These are phyloP conservation scores for Enteromius argenteus DNA, from an alignment of 2,797 vertebrate species.

Conservation along the genomic window DNA sequence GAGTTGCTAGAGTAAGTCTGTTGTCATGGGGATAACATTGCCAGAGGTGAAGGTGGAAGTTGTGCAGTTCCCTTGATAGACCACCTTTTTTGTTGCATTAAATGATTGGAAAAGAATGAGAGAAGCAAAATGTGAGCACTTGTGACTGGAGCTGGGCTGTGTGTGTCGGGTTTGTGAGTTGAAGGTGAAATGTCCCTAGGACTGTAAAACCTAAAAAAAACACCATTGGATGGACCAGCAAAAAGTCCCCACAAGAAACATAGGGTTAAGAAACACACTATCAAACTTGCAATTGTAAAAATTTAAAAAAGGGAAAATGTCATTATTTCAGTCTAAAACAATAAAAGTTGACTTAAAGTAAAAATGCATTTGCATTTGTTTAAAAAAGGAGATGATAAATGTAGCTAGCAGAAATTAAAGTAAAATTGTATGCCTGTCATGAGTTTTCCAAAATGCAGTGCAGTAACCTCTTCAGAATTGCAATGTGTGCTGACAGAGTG, in stretches of 20 bases:
- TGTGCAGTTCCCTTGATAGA: constrained; percentile 4
- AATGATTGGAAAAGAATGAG: neutral
- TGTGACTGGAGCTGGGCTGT: neutral
- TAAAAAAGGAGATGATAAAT: constrained; percentile 2
- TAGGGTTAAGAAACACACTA: neutral
- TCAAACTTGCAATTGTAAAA: neutral
- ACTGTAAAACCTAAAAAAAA: neutral
- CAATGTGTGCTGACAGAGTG: neutral
- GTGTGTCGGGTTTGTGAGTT: neutral
- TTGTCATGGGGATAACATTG: constrained; percentile 42
- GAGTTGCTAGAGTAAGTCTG: constrained; percentile 6
- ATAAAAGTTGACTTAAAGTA: neutral
- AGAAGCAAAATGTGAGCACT: neutral
- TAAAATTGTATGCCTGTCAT: neutral
- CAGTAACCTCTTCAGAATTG: constrained; percentile 6
- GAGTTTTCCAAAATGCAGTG: constrained; percentile 14
- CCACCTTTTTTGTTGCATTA: neutral
- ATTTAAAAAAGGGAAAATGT: neutral
- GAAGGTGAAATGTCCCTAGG: neutral
- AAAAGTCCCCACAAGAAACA: neutral
- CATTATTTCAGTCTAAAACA: neutral
- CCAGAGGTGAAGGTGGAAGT: constrained; percentile 25
- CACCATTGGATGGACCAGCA: neutral
- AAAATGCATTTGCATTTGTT: neutral
- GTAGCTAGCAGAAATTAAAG: constrained; percentile 16